Evolutionary conservation across 2,888 invertebrate species (phyloP), one percentile per base, ranked within the genome.

Genomic region (Tipula unca): DNA sequence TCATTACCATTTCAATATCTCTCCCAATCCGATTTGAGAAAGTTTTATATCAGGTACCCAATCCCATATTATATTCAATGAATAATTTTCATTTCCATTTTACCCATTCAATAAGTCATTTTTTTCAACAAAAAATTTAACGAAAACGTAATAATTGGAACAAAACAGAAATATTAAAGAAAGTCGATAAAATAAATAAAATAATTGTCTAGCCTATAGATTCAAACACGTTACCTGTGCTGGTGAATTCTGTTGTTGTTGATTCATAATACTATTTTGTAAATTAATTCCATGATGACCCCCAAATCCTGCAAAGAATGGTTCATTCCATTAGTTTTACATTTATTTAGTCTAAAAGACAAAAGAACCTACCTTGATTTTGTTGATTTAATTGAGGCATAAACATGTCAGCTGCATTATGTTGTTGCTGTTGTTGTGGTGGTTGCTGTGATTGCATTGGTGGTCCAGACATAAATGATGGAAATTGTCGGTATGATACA

Each of bases 401-500:
- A 88, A 89, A 89, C 87, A 90, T 88, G 89, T 90, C 90, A 35
- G 87, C 89, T 10, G 85, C 36, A 86, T 89, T 89, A 86, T 88
- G 88, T 69, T 88, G 88, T 87, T 89, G 86, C 48, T 48, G 48
- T 17, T 5, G 13, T 39, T 39, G 39, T 13, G 86, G 87, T 83
- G 89, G 87, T 54, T 87, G 88, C 86, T 89, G 89, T 85, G 90
- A 90, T 87, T 90, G 90, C 85, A 89, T 89, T 86, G 90, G 91
- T 86, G 91, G 90, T 39, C 87, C 87, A 87, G 87, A 86, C 84
- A 90, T 90, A 88, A 89, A 90, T 86, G 90, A 89, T 86, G 91
- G 90, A 87, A 89, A 91, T 88, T 91, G 91, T 86, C 91, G 89
- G 88, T 90, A 90, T 86, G 91, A 91, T 87, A 91, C 89, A 88